These are phyloP conservation scores for Glyptemys insculpta DNA, from an alignment of 2,797 vertebrate genomes.

Conservation along the genomic window DNA sequence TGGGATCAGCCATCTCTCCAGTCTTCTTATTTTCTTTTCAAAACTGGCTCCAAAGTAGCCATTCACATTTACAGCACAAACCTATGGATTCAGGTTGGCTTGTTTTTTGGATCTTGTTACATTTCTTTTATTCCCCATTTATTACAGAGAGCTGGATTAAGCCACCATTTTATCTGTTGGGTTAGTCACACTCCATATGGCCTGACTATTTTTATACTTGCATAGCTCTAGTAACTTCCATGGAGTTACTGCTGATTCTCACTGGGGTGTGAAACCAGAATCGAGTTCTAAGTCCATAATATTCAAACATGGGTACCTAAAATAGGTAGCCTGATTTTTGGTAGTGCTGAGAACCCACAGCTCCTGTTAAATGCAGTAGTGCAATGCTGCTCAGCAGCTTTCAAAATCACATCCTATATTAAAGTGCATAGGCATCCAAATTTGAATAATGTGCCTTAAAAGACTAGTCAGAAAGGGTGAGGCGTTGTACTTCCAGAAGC, in stretches of 20 bases:
- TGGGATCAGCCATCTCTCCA: background rate
- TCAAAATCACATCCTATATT: background rate
- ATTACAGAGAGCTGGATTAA: background rate
- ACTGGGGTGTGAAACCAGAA: background rate
- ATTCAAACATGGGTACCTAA: background rate
- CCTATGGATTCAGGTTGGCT: background rate
- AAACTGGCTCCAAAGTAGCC: background rate
- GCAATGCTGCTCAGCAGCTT: background rate
- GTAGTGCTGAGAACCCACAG: background rate
- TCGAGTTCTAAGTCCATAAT: background rate
- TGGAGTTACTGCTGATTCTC: background rate
- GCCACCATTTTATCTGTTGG: background rate
- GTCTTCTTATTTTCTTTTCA: background rate
- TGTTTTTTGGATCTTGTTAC: background rate
- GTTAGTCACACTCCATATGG: background rate
- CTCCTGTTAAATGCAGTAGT: background rate
- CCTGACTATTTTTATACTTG: background rate
- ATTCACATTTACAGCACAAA: background rate
- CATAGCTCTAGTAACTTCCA: background rate
- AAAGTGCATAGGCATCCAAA: background rate
- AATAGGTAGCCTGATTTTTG: background rate
- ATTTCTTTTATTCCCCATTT: background rate
- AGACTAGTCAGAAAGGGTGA: too few relatives aligned
- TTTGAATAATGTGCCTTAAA: background rate
- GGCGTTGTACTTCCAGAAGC: background rate